Evolutionary conservation across 2,113 vertebrate genomes (phyloP).

Genomic region (Fulmarus glacialis): DNA sequence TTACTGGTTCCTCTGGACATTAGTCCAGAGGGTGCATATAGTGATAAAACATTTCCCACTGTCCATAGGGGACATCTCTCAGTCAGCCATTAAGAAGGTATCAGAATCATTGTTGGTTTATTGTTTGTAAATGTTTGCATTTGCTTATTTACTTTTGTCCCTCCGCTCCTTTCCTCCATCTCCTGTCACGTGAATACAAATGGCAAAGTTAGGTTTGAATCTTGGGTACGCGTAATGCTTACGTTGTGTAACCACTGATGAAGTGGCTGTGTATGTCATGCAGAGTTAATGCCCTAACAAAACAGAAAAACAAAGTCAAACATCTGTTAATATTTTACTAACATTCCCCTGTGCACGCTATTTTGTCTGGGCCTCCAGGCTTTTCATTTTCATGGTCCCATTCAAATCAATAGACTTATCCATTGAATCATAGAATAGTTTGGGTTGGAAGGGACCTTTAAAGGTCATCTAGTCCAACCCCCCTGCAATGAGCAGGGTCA

Average conservation of each 20-base stretch:
- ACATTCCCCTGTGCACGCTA: accelerated
- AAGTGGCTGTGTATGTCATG: neutral
- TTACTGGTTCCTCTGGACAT: neutral
- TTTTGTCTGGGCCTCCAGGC: neutral
- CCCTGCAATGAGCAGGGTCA: neutral
- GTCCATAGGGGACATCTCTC: neutral
- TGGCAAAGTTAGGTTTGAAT: neutral
- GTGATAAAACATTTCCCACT: neutral
- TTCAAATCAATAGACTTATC: neutral
- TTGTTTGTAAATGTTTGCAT: neutral
- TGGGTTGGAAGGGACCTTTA: neutral
- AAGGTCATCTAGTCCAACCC: neutral
- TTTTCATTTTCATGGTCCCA: neutral
- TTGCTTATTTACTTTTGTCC: neutral
- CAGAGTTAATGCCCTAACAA: neutral
- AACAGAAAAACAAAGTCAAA: neutral
- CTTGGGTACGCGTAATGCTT: neutral
- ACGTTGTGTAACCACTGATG: accelerated
- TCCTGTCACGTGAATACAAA: neutral
- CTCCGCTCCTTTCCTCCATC: neutral
- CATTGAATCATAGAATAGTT: neutral
- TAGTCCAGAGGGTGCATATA: neutral
- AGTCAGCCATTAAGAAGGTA: neutral
- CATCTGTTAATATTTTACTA: neutral
- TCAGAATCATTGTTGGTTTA: neutral